These are phyloP conservation scores for Gymnogyps californianus DNA, from an alignment of 2,113 vertebrate genomes.

Conservation along the genomic window DNA sequence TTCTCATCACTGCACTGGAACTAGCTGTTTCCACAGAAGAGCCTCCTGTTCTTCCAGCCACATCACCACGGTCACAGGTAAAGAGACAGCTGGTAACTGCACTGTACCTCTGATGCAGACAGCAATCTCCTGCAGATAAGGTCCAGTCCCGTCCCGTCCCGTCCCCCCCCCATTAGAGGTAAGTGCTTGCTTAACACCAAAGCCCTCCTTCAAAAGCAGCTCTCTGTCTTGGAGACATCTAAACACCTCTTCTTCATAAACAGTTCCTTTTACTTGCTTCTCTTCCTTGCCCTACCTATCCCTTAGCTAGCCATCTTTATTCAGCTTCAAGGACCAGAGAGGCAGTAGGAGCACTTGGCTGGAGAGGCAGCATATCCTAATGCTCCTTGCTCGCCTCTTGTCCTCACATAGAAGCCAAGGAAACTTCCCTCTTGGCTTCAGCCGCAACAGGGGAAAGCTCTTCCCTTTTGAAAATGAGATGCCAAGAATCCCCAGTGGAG, in stretches of 20 bases:
- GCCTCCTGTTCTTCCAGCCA: slow-evolving; percentile 78
- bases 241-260: not conserved
- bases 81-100: not conserved
- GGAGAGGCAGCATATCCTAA: not conserved
- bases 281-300: not conserved
- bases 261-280: not conserved
- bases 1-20: slow-evolving; percentile 71
- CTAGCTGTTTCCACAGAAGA: slow-evolving; percentile 80
- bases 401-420: not conserved
- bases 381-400: not conserved
- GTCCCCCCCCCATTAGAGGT: not conserved
- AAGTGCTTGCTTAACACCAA: not conserved
- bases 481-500: not conserved
- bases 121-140: not conserved
- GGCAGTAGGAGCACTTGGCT: not conserved
- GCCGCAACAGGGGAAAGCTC: not conserved
- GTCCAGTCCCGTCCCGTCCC: not conserved
- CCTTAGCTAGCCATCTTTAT: not conserved
- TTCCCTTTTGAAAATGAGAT: not conserved
- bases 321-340: not conserved
- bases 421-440: not conserved
- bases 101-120: not conserved
- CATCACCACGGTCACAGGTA: slow-evolving; percentile 87
- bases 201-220: not conserved
- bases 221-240: not conserved